A percentile compares a stretch with the other conserved stretches of the same genome.
These are phyloP conservation scores for Neoascia interrupta DNA, from an alignment of 2,888 invertebrate genomes.

Conservation along the genomic window DNA sequence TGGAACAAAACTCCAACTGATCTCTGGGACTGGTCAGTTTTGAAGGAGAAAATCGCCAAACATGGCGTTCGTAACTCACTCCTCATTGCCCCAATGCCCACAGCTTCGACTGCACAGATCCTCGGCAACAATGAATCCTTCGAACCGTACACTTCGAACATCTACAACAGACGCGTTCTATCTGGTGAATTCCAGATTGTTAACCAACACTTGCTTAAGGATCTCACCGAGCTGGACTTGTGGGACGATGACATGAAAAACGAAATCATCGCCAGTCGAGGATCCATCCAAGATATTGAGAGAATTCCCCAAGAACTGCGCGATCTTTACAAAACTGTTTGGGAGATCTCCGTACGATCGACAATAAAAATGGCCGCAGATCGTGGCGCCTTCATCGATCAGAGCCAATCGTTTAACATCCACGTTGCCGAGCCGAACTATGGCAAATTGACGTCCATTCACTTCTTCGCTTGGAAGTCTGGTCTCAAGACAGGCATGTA, in stretches of 20 bases:
- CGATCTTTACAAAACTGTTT: conserved; percentile 95
- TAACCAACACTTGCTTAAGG: conserved; percentile 96
- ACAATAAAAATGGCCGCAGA: conserved; percentile 98
- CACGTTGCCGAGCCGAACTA: conserved; percentile 97
- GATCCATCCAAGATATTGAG: conserved; percentile 94
- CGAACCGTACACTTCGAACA: conserved; percentile 98
- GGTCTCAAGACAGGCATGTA: conserved; percentile 99
- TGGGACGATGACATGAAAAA: conserved; percentile 99
- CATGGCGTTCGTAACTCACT: conserved; percentile 96
- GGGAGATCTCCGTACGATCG: conserved; percentile 97
- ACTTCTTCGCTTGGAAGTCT: conserved; percentile 98
- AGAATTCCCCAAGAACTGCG: conserved; percentile 91
- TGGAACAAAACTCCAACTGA: conserved; percentile 94
- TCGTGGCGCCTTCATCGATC: conserved; percentile 98
- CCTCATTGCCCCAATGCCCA: conserved; percentile 98
- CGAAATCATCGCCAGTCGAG: conserved; percentile 92
- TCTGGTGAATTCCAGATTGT: conserved; percentile 98
- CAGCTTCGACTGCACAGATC: conserved; percentile 99
- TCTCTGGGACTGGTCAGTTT: conserved; percentile 92
- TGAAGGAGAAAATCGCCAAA: conserved; percentile 91
- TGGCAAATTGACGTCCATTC: conserved; percentile 97
- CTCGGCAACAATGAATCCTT: conserved; percentile 99
- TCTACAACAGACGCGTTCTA: conserved; percentile 95
- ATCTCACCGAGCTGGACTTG: conserved; percentile 92
- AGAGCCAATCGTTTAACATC: conserved; percentile 98